phyloP scores from a whole-genome alignment of 2,888 invertebrate species.

The Drosophila formosana region DNA sequence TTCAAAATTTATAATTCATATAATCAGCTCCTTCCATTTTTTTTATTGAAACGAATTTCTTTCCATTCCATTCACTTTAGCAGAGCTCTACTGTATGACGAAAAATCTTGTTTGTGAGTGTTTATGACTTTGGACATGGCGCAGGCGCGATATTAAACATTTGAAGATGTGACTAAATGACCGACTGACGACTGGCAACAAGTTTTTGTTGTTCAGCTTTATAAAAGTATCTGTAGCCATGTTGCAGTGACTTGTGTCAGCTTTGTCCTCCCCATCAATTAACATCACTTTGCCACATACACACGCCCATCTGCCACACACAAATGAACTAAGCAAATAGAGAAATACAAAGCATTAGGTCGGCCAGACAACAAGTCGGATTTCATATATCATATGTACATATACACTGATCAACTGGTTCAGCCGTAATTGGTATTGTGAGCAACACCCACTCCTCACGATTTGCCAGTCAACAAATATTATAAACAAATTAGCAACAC shows the following conservation, averaged over 20 bases:
- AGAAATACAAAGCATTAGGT: constrained; percentile 29
- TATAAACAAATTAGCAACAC: constrained; percentile 46
- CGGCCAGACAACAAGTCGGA: constrained; percentile 47
- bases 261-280: constrained; percentile 71
- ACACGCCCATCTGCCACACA: constrained; percentile 14
- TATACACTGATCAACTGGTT: constrained; percentile 35
- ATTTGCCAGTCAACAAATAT: constrained; percentile 16
- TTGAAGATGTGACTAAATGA: constrained; percentile 51
- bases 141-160: constrained; percentile 63
- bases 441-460: constrained; percentile 35
- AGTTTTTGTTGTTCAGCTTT: constrained; percentile 33
- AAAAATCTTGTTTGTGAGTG: constrained; percentile 10
- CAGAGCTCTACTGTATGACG: constrained; percentile 32
- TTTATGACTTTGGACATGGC: constrained; percentile 31
- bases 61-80: not conserved
- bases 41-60: not conserved
- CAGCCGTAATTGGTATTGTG: constrained; percentile 12
- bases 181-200: constrained; percentile 59
- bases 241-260: constrained; percentile 58
- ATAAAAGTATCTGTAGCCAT: constrained; percentile 31
- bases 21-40: not conserved
- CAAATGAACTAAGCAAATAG: constrained; percentile 56
- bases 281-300: constrained; percentile 60
- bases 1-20: not conserved
- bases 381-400: constrained; percentile 31